Conservation (phyloP, 2,113 vertebrate genomes). For the Pelvicachromis taeniatus region DNA sequence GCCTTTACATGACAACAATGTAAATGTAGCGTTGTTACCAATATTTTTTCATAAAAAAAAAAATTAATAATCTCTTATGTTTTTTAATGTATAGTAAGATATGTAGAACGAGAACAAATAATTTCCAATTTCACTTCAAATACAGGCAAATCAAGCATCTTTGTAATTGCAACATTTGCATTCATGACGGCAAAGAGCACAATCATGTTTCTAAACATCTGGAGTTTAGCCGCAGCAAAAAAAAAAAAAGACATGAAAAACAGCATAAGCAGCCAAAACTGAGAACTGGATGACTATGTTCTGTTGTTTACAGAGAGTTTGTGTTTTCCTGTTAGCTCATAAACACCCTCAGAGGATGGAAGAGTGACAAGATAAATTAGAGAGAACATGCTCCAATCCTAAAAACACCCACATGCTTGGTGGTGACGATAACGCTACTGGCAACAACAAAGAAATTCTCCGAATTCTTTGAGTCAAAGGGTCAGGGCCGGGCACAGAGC, state of each 20-base stretch:
- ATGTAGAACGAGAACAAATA: not conserved
- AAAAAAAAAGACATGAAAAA: not conserved
- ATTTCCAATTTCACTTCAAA: not conserved
- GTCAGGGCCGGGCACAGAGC: not conserved
- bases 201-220: not conserved
- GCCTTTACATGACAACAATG: not conserved
- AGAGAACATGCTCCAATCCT: constrained; percentile 3
- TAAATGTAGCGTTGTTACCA: not conserved
- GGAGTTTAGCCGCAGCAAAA: not conserved
- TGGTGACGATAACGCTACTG: not conserved
- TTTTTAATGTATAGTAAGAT: not conserved
- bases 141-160: not conserved
- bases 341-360: constrained; percentile 42
- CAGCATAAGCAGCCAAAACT: not conserved
- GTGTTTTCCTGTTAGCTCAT: constrained; percentile 3
- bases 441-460: constrained; percentile 14
- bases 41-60: not conserved
- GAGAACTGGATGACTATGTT: constrained; percentile 2
- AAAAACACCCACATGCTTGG: constrained; percentile 6
- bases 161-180: not conserved
- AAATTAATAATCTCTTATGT: not conserved
- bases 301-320: constrained; percentile 31
- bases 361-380: constrained; percentile 45
- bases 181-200: not conserved
- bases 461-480: not conserved